Conservation (phyloP, 2,888 invertebrate species). For the Drosophila stalkeri region DNA sequence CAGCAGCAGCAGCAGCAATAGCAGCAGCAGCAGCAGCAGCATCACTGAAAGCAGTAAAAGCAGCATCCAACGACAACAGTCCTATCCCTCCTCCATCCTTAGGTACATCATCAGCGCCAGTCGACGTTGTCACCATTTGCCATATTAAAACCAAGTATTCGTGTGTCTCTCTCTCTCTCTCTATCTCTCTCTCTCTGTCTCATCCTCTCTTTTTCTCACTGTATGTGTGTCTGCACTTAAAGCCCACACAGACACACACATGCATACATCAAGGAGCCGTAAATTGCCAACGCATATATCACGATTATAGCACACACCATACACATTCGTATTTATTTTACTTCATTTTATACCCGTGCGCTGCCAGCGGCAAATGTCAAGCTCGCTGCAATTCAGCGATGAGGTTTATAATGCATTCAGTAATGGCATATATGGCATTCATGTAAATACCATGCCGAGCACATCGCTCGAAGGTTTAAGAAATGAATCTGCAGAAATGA, state of each 20-base stretch:
- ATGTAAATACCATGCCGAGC: slow-evolving; percentile 4
- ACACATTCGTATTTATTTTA: slow-evolving; percentile 71
- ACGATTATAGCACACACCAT: slow-evolving; percentile 64
- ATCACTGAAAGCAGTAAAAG: slow-evolving; percentile 10
- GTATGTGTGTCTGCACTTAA: slow-evolving; percentile 31
- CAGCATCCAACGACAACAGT: slow-evolving; percentile 36
- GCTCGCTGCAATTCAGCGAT: slow-evolving; percentile 35
- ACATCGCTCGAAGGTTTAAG: slow-evolving; percentile 22
- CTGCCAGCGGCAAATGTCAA: slow-evolving; percentile 24
- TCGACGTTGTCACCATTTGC: slow-evolving; percentile 67
- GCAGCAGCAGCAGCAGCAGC: slow-evolving; percentile 9
- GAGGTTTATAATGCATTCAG: slow-evolving; percentile 45
- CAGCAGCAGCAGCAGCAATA: slow-evolving; percentile 24
- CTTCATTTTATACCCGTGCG: slow-evolving; percentile 65
- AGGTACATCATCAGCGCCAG: slow-evolving; percentile 36
- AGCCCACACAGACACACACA: slow-evolving; percentile 34
- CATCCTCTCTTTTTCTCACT: no score
- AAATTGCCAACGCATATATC: slow-evolving; percentile 77
- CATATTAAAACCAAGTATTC: slow-evolving; percentile 62
- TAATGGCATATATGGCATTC: slow-evolving; percentile 20
- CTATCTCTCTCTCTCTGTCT: no score
- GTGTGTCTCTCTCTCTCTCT: slow-evolving; percentile 19
- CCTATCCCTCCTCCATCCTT: slow-evolving; percentile 32
- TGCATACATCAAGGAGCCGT: slow-evolving; percentile 50
- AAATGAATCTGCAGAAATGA: slow-evolving; percentile 18